These are phyloP conservation scores for Macrosoma leucophasiata DNA, from an alignment of 2,888 invertebrate genomes.

Conservation along the genomic window DNA sequence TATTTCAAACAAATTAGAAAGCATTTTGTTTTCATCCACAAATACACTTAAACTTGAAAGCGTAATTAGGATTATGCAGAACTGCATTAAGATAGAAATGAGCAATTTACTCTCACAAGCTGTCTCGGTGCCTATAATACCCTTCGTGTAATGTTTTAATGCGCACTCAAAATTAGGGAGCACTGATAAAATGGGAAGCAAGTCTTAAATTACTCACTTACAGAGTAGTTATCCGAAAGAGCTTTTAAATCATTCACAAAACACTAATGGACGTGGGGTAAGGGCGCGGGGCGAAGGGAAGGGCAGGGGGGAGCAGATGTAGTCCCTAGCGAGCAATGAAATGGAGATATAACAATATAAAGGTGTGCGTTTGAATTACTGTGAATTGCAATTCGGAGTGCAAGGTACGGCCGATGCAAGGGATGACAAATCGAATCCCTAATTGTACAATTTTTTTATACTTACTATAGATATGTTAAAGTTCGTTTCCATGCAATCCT, in stretches of 20 bases:
- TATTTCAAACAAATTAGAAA: neutral
- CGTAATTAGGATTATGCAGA: slow-evolving; percentile 15
- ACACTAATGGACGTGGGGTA: slow-evolving; percentile 74
- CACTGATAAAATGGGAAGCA: slow-evolving; percentile 73
- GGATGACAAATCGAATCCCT: no score
- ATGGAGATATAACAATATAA: slow-evolving; percentile 71
- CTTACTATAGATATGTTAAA: no score
- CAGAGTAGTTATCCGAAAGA: slow-evolving; percentile 76
- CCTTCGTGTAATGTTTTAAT: slow-evolving; percentile 64
- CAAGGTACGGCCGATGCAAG: no score
- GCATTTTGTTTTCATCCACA: slow-evolving; percentile 2
- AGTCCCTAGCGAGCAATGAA: slow-evolving; percentile 68
- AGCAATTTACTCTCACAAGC: slow-evolving; percentile 10
- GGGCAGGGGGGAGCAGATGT: slow-evolving; percentile 51
- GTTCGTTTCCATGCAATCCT: no score
- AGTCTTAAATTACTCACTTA: slow-evolving; percentile 76
- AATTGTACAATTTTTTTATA: no score
- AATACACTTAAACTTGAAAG: no score
- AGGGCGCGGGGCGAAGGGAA: slow-evolving; percentile 40
- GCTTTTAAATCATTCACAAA: slow-evolving; percentile 77
- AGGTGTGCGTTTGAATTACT: slow-evolving; percentile 64
- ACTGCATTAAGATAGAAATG: no score
- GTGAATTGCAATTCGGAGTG: slow-evolving; percentile 51
- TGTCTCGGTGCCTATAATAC: slow-evolving; percentile 21
- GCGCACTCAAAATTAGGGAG: slow-evolving; percentile 74